phyloP scores from a whole-genome alignment of 1,140 invertebrate species.

The Eupeodes corollae region DNA sequence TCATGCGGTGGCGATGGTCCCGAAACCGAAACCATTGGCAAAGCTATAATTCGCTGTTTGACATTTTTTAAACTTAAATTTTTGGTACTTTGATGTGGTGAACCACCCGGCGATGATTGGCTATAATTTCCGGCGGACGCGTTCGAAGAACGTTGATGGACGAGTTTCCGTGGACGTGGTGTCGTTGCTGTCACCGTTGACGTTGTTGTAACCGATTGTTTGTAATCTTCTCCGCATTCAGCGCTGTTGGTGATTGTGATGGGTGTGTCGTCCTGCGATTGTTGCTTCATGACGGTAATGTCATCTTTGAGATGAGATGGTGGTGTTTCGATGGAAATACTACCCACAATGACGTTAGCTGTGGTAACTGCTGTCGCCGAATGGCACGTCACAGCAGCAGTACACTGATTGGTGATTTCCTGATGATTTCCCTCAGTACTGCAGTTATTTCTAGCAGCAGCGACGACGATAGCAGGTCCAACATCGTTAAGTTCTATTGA shows the following conservation, averaged over 20 bases:
- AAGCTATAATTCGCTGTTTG: constrained; percentile 51
- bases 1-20: constrained; percentile 66
- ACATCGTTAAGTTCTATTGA: constrained; percentile 31
- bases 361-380: constrained; percentile 26
- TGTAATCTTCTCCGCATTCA: background rate
- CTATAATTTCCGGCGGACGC: constrained; percentile 34
- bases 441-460: background rate
- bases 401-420: constrained; percentile 18
- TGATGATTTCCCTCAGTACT: background rate
- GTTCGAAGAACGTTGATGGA: constrained; percentile 39
- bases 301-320: constrained; percentile 32
- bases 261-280: background rate
- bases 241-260: background rate
- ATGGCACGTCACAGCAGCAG: constrained; percentile 5
- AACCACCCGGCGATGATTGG: constrained; percentile 38
- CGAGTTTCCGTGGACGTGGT: constrained; percentile 41
- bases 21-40: constrained; percentile 63
- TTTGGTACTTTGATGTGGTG: constrained; percentile 38
- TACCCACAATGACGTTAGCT: constrained; percentile 30
- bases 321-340: constrained; percentile 32
- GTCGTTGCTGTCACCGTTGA: constrained; percentile 42
- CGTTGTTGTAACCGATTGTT: constrained; percentile 1
- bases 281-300: constrained; percentile 17
- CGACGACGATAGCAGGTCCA: constrained; percentile 8
- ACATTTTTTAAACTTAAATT: constrained; percentile 29